Conservation (phyloP, 2,113 vertebrate genomes). For the Lophotis ruficrista region DNA sequence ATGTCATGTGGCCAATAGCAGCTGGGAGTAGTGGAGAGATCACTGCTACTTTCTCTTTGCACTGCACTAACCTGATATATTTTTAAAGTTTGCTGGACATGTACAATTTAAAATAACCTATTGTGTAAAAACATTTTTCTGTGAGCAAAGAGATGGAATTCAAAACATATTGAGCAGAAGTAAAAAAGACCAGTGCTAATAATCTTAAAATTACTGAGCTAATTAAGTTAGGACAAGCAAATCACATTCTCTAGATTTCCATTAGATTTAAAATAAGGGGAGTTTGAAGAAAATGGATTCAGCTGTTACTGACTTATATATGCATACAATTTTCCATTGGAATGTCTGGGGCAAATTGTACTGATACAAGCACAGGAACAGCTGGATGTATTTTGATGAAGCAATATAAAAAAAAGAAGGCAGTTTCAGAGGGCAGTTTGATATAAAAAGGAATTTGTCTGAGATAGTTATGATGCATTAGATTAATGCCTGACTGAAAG, state of each 20-base stretch:
- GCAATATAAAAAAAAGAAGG: neutral
- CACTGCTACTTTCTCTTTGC: constrained; percentile 45
- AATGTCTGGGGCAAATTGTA: constrained; percentile 58
- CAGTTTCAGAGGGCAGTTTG: constrained; percentile 13
- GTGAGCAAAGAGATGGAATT: constrained; percentile 25
- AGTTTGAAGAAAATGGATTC: constrained; percentile 56
- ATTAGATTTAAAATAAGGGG: constrained; percentile 43
- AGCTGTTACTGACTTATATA: constrained; percentile 50
- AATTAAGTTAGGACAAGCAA: constrained; percentile 53
- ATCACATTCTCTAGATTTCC: constrained; percentile 41
- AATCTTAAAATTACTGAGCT: constrained; percentile 36
- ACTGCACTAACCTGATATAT: neutral
- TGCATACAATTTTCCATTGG: constrained; percentile 31
- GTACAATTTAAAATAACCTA: constrained; percentile 21
- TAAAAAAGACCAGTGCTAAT: constrained; percentile 25
- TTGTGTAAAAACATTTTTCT: constrained; percentile 29
- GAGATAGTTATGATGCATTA: constrained; percentile 12
- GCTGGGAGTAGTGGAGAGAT: constrained; percentile 43
- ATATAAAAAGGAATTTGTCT: constrained; percentile 41
- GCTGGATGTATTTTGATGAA: constrained; percentile 62
- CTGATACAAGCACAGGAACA: constrained; percentile 34
- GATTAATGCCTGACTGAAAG: constrained; percentile 33
- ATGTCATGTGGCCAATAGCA: constrained; percentile 41
- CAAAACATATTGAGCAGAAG: constrained; percentile 55
- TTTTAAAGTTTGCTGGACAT: constrained; percentile 27